Percentiles rank a stretch among this genome's conserved stretches.
phyloP scores from a whole-genome alignment of 2,888 invertebrate species.

The Osmoderma eremita region DNA sequence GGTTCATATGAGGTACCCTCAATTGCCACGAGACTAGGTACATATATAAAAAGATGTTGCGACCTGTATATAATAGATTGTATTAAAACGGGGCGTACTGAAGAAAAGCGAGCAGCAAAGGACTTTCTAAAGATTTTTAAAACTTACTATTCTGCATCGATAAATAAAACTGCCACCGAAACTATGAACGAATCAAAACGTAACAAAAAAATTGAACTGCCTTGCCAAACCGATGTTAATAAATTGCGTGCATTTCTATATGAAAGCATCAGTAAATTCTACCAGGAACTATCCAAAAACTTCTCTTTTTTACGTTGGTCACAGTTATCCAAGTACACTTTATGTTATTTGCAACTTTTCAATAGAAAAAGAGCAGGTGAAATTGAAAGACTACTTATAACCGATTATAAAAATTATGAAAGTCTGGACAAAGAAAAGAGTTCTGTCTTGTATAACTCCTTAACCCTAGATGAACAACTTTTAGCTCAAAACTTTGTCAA shows the following conservation, averaged over 20 bases:
- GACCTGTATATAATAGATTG: neutral
- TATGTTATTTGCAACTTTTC: neutral
- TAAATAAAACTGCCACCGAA: constrained; percentile 12
- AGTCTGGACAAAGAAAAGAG: constrained; percentile 8
- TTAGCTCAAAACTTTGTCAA: constrained; percentile 1
- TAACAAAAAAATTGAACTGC: neutral
- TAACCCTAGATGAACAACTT: neutral
- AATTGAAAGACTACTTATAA: neutral
- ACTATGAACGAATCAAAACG: neutral
- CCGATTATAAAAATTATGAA: neutral
- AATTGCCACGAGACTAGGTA: neutral
- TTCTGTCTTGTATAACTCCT: neutral
- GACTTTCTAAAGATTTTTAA: constrained; percentile 7
- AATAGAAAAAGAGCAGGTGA: constrained; percentile 8
- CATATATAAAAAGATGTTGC: neutral
- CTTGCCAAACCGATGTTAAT: neutral
- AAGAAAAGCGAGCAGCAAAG: neutral
- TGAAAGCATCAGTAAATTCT: neutral
- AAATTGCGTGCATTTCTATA: neutral
- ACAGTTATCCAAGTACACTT: neutral
- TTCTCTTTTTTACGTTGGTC: neutral
- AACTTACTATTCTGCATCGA: neutral
- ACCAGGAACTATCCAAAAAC: neutral
- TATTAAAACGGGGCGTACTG: neutral
- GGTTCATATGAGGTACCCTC: neutral